These are phyloP conservation scores for Leptopilina clavipes DNA, from an alignment of 1,140 invertebrate genomes.

Conservation along the genomic window DNA sequence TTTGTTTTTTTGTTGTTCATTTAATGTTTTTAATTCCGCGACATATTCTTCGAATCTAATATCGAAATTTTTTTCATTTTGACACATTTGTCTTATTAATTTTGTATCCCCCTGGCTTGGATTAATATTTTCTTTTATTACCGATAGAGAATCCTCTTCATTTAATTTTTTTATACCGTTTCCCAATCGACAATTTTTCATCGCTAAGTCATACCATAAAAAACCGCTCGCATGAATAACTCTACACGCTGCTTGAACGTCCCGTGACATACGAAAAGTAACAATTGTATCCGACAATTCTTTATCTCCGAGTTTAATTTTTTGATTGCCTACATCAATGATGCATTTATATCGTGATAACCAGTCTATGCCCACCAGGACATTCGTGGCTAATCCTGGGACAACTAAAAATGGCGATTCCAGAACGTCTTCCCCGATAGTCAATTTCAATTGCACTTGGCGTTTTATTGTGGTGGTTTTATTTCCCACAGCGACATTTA, in stretches of 20 bases:
- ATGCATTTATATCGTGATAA: neutral
- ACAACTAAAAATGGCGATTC: neutral
- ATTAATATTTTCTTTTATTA: neutral
- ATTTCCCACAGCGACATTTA: neutral
- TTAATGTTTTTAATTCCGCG: neutral
- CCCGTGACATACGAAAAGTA: neutral
- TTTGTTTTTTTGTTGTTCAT: slow-evolving; percentile 10
- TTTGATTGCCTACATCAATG: neutral
- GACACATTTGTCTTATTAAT: neutral
- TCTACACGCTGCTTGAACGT: neutral
- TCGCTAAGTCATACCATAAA: neutral
- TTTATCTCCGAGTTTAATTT: neutral
- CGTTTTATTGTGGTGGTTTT: neutral
- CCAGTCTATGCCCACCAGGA: neutral
- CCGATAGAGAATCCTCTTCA: neutral
- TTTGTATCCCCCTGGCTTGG: neutral
- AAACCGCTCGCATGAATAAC: neutral
- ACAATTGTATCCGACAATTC: neutral
- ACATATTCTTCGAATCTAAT: neutral
- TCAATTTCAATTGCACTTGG: neutral
- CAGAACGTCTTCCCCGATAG: neutral
- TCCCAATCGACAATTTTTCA: neutral
- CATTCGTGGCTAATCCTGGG: neutral
- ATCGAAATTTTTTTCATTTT: neutral
- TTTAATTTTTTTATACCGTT: neutral